These are phyloP conservation scores for Leptinotarsa lineolata DNA, from an alignment of 1,140 invertebrate species.

Conservation along the genomic window DNA sequence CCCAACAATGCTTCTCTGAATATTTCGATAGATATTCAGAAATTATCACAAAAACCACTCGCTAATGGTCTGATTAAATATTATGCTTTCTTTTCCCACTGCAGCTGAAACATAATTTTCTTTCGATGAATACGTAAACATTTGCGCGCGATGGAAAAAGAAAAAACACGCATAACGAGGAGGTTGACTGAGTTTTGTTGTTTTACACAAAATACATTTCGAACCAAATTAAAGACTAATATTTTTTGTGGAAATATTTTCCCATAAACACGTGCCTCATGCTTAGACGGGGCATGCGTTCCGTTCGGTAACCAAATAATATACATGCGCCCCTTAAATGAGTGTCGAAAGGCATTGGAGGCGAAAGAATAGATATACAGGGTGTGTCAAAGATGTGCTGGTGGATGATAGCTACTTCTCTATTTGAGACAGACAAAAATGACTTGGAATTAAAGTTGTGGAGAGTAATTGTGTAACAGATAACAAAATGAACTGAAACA, in stretches of 20 bases:
- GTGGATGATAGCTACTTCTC: no score
- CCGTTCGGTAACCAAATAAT: conserved; percentile 24
- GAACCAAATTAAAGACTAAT: conserved; percentile 51
- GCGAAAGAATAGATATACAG: neutral
- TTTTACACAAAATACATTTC: conserved; percentile 50
- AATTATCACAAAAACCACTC: neutral
- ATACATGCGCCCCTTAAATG: neutral
- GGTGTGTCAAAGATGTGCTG: no score
- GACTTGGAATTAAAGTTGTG: no score
- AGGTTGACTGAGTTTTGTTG: conserved; percentile 34
- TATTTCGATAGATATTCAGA: neutral
- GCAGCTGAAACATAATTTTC: neutral
- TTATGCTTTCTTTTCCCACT: neutral
- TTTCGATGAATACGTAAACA: conserved; percentile 7
- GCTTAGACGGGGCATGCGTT: conserved; percentile 26
- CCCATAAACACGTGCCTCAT: conserved; percentile 39
- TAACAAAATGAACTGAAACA: no score
- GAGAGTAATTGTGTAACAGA: no score
- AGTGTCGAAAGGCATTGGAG: neutral
- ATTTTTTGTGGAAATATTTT: conserved; percentile 52
- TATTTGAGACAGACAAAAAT: no score
- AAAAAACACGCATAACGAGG: neutral
- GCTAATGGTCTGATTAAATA: neutral
- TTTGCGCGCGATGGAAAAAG: neutral
- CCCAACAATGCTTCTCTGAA: no score